A percentile compares a stretch with the other conserved stretches of the same genome.
These are phyloP conservation scores for Sinocyclocheilus anophthalmus DNA, from an alignment of 2,113 vertebrate species.

Conservation along the genomic window DNA sequence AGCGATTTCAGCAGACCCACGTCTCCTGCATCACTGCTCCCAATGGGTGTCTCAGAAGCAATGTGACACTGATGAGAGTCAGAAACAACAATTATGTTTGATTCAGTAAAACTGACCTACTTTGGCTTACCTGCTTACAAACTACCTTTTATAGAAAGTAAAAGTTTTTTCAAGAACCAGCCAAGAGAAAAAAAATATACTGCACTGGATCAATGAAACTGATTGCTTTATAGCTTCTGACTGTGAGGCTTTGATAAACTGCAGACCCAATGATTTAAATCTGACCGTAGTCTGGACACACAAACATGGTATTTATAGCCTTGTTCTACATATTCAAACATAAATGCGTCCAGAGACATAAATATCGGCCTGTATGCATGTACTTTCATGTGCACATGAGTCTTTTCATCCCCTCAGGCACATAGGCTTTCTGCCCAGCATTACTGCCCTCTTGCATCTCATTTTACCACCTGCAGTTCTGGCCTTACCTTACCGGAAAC, in stretches of 20 bases:
- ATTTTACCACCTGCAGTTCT: slow-evolving; percentile 1
- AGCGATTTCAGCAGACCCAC: slow-evolving; percentile 32
- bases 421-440: not conserved
- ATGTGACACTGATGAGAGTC: slow-evolving; percentile 5
- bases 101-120: slow-evolving; percentile 34
- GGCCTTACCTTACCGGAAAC: slow-evolving; percentile 27
- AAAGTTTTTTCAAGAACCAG: not conserved
- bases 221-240: slow-evolving; percentile 19
- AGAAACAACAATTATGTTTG: slow-evolving; percentile 1
- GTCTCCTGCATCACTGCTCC: slow-evolving; percentile 21
- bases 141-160: not conserved
- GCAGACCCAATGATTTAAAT: slow-evolving; percentile 41
- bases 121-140: slow-evolving; percentile 14
- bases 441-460: not conserved
- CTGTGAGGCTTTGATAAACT: slow-evolving; percentile 27
- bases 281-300: not conserved
- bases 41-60: slow-evolving; percentile 18
- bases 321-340: not conserved
- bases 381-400: not conserved
- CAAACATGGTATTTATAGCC: not conserved
- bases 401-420: not conserved
- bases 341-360: not conserved
- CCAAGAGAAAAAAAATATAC: not conserved
- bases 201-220: slow-evolving; percentile 21
- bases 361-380: not conserved